These are phyloP conservation scores for Muscicapa comitata DNA, from an alignment of 2,797 vertebrate genomes.

Conservation along the genomic window DNA sequence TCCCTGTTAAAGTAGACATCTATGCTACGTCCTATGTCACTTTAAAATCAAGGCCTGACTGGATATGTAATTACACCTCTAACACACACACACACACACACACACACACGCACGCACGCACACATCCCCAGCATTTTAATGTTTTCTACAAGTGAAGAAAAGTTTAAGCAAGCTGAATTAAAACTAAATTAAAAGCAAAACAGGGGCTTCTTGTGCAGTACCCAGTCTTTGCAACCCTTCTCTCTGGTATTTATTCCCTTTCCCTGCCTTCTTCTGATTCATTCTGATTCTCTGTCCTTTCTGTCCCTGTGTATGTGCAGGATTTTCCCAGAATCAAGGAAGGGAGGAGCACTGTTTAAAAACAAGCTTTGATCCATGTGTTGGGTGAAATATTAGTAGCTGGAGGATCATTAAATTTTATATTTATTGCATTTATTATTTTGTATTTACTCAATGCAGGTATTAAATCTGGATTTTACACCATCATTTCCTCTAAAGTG, in stretches of 20 bases:
- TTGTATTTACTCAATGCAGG: not conserved
- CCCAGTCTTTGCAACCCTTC: not conserved
- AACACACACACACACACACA: not conserved
- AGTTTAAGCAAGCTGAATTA: conserved; percentile 9
- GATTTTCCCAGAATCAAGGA: not conserved
- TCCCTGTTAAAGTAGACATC: not conserved
- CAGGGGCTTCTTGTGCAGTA: not conserved
- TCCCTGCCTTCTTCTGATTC: not conserved
- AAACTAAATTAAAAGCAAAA: not conserved
- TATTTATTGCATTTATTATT: not conserved
- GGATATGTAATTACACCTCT: not conserved
- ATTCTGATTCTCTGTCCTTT: not conserved
- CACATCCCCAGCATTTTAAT: not conserved
- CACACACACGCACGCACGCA: not conserved
- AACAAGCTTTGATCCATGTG: conserved; percentile 1
- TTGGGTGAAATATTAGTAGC: not conserved
- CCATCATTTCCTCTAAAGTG: not conserved
- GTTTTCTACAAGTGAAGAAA: not conserved
- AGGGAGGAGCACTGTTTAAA: not conserved
- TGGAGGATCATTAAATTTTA: not conserved
- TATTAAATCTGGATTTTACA: not conserved
- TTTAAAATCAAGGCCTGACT: conserved; percentile 56
- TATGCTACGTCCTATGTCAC: not conserved
- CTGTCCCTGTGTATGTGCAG: not conserved
- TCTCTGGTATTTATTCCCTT: not conserved